Evolutionary conservation across 2,113 vertebrate genomes (phyloP), one percentile per base, ranked within the genome.

Genomic region (Pipa parva): DNA sequence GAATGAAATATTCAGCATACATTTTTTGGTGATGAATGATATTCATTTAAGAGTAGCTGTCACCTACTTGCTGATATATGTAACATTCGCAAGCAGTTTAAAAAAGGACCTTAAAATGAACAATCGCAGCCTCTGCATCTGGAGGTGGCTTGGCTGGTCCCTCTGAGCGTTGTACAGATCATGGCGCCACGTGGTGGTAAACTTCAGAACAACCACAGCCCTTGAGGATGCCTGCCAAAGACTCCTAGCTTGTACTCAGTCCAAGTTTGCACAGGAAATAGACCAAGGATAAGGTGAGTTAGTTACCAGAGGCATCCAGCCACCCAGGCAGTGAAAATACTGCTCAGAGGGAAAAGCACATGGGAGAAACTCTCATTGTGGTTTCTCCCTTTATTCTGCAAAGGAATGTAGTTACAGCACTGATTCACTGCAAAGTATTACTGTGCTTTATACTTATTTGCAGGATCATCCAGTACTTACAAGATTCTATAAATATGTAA

Each of bases 131-230:
- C 59, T 70, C 58, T 61, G 57, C 65, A 69, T 69, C 49, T 70
- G 66, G 66, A 61, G 66, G 71, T 66, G 76, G 88, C 84, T 81
- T 83, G 80, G 74, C 73, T 71, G 61, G 73, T 70, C 68, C 72
- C 68, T 71, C 67, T 25, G 71, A 59, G 65, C 72, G 71, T 56
- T 72, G 71, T 66, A 56, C 76, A 78, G 79, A 74, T 76, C 81
- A 80, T 87, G 91, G 91, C 90, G 91, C 91, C 91, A 90, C 88
- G 77, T 76, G 81, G 87, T 90, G 85, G 87, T 90, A 88, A 87
- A 89, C 90, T 91, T 91, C 89, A 86, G 90, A 92, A 89, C 87
- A 89, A 89, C 90, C 90, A 89, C 90, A 91, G 85, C 85, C 84
- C 89, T 85, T 88, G 82, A 82, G 65, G 80, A 79, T 80, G 75